Evolutionary conservation across 2,113 vertebrate species (phyloP).

Genomic region (Ammodytes dubius): DNA sequence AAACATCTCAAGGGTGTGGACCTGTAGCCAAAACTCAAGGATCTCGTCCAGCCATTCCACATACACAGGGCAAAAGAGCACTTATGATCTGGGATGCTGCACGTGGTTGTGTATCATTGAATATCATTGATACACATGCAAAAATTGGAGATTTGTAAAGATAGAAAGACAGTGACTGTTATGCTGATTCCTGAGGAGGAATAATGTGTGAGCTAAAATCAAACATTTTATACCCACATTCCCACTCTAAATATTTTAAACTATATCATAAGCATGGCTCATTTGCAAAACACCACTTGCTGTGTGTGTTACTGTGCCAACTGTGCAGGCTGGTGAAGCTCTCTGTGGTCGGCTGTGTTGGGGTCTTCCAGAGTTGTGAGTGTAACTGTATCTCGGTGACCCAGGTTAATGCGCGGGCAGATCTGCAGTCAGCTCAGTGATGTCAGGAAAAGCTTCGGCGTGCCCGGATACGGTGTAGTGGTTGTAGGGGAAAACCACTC

Average conservation of each 20-base stretch:
- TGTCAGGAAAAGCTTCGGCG: slow-evolving; percentile 42
- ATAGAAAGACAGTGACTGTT: background rate
- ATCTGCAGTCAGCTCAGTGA: slow-evolving; percentile 50
- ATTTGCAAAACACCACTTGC: background rate
- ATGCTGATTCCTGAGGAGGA: background rate
- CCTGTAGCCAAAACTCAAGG: slow-evolving; percentile 60
- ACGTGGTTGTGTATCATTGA: slow-evolving; percentile 12
- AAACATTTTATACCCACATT: slow-evolving; percentile 2
- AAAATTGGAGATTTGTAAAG: slow-evolving; percentile 3
- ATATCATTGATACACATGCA: background rate
- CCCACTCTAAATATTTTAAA: background rate
- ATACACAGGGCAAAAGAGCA: slow-evolving; percentile 37
- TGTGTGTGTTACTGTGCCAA: slow-evolving; percentile 14
- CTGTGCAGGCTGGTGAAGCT: slow-evolving; percentile 21
- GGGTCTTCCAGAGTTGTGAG: slow-evolving; percentile 32
- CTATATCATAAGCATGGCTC: background rate
- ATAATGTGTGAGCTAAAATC: background rate
- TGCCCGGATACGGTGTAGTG: slow-evolving; percentile 38
- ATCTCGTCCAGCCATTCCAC: slow-evolving; percentile 58
- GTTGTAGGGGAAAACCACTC: slow-evolving; percentile 40
- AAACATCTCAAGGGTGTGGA: slow-evolving; percentile 73
- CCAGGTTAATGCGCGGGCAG: slow-evolving; percentile 48
- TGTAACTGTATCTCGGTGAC: slow-evolving; percentile 67
- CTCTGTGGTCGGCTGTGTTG: slow-evolving; percentile 36
- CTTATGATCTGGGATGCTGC: slow-evolving; percentile 38